Evolutionary conservation across 30 jellyfish, hydroid and myxozoan species (phyloP), one percentile per base, ranked within the genome.

Genomic region (Rhopilema esculentum): DNA sequence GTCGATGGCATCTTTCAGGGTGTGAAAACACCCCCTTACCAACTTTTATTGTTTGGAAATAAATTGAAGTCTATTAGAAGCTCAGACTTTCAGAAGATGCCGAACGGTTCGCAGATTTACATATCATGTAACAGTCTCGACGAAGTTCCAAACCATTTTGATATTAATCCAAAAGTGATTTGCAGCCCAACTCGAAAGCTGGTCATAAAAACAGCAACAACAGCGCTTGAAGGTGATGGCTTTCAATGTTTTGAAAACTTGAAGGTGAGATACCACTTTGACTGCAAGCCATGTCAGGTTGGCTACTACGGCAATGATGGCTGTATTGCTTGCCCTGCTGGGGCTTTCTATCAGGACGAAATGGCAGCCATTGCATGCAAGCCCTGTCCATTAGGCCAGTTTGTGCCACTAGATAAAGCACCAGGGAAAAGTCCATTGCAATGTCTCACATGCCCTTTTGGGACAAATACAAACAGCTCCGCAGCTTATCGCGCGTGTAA

Each of bases 381-480:
- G 51, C 16, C 17, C 1, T 88, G 96, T 71, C 90, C 82, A 8
- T 17, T 61, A 1, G 96, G 96, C 52, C 96, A 88, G 32, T 67
- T 65, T 40, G 96, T 77, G 16, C 82, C 74, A 0, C 86, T 85
- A 2, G 66, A 72, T 12, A 17, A 31, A 21, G 91, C 86, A 12
- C 90, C 91, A 16, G 96, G 96, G 27, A 77, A 78, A 28, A 68
- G 87, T 49, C 84, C 89, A 0, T 40, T 77, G 24, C 82, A 77
- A 16, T 87, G 95, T 70, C 32, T 31, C n/a, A 87, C 95, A 40
- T 87, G 95, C 57, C 95, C 95, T 8, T 49, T 26, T 20, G 89
- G 89, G 6, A 87, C 90, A 52, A 51, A 87, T 21, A 87, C 88
- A 8, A 76, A 75, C 49, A 19, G n/a, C 1, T 49, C 79, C 1